Evolutionary conservation across 2,113 vertebrate species (phyloP), one percentile per base, ranked within the genome.

Genomic region (Pelvicachromis taeniatus): DNA sequence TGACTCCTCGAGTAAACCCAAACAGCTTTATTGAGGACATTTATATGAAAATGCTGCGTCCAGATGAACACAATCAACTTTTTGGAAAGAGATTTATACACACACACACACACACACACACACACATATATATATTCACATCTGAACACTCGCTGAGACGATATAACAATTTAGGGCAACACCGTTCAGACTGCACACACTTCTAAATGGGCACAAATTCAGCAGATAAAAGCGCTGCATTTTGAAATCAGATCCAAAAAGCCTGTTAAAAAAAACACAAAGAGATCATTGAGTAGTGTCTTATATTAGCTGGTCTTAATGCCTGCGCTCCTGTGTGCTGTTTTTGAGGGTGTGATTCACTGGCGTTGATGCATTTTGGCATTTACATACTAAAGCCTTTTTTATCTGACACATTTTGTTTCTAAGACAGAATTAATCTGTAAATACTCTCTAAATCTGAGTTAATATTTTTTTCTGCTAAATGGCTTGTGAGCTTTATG

Each of bases 261-360:
- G 17, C 58, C 73, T 35, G 55, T 52, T 45, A 48, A 21, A 78
- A 61, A 82, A 73, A 77, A 21, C 85, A 89, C 85, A 92, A 84
- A 88, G 81, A 87, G 85, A 82, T 91, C 65, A 68, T 50, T 81
- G 88, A 91, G 85, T 1, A 16, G 33, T 12, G 80, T 91, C 88
- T 90, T 90, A 90, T 93, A 92, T 93, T 70, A 93, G 89, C 85
- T 14, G 9, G 9, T 77, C 58, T 89, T 88, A 88, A 87, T 84
- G 88, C 82, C 82, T 82, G 85, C 75, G 53, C 38, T 68, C 78
- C 83, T 82, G 78, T 38, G 91, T 83, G 86, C 87, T 77, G 89
- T 63, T 88, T 65, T 81, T 9, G 23, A 87, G 87, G 55, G 81
- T 87, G 92, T 82, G 90, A 93, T 81, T 90, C 87, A 82, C 26